phyloP scores from a whole-genome alignment of 2,797 vertebrate species.

The Gambelia wislizenii region DNA sequence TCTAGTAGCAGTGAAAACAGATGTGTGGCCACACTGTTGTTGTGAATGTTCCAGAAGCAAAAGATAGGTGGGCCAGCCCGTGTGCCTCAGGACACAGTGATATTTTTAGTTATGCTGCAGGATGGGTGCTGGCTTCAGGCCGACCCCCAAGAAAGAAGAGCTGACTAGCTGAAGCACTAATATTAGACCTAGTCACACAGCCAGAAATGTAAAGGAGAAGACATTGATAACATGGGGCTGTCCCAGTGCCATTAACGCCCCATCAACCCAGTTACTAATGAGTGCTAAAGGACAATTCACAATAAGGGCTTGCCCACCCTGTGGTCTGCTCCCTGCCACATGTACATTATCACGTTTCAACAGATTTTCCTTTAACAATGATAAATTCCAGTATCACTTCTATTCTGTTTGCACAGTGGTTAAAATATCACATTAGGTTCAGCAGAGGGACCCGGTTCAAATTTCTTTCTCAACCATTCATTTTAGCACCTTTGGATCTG shows the following conservation, averaged over 20 bases:
- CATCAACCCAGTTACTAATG: neutral
- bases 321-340: no score
- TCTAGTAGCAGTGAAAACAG: neutral
- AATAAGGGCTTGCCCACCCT: no score
- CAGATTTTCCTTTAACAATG: neutral
- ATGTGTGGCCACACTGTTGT: neutral
- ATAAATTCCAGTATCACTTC: neutral
- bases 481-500: neutral
- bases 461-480: neutral
- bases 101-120: conserved; percentile 5
- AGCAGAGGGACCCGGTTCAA: neutral
- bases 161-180: neutral
- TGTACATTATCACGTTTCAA: neutral
- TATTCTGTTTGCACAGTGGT: neutral
- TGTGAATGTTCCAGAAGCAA: neutral
- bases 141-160: conserved; percentile 7
- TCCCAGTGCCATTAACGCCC: rapidly evolving
- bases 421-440: neutral
- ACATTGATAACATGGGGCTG: neutral
- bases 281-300: neutral
- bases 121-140: neutral
- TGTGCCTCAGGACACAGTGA: neutral
- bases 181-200: conserved; percentile 8
- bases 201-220: neutral
- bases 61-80: neutral